phyloP scores from a whole-genome alignment of 2,797 vertebrate genomes.

The Myotis vivesi region DNA sequence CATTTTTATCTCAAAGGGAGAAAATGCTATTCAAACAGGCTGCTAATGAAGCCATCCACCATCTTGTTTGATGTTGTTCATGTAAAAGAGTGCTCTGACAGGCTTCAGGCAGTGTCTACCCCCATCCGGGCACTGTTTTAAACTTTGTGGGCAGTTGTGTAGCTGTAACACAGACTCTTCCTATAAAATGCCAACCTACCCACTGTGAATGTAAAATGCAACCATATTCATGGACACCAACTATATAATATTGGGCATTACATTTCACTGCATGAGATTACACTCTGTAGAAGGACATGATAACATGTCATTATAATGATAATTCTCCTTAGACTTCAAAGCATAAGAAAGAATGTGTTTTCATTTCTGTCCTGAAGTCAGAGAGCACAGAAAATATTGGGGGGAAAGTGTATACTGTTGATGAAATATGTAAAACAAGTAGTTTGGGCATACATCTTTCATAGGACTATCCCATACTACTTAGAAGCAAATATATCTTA shows the following conservation, averaged over 20 bases:
- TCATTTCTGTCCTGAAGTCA: slow-evolving; percentile 26
- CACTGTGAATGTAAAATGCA: neutral
- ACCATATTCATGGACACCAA: neutral
- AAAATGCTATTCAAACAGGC: slow-evolving; percentile 45
- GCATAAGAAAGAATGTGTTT: neutral
- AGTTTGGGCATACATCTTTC: neutral
- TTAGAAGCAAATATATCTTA: neutral
- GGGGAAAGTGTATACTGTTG: neutral
- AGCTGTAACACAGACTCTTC: neutral
- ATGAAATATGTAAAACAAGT: neutral
- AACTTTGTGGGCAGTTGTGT: neutral
- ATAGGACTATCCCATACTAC: neutral
- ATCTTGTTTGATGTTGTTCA: slow-evolving; percentile 52
- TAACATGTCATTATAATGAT: neutral
- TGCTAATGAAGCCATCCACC: slow-evolving; percentile 38
- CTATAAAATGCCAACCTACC: neutral
- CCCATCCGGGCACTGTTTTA: slow-evolving; percentile 40
- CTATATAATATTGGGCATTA: neutral
- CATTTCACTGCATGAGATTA: slow-evolving; percentile 27
- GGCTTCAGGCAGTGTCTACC: neutral
- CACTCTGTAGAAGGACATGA: neutral
- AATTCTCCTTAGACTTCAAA: slow-evolving; percentile 13
- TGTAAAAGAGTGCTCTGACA: neutral
- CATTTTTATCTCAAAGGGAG: slow-evolving; percentile 61
- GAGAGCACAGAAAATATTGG: neutral